A percentile compares a stretch with the other conserved stretches of the same genome.
These are phyloP conservation scores for Prolemur simus DNA, from an alignment of 2,113 vertebrate species.

Conservation along the genomic window DNA sequence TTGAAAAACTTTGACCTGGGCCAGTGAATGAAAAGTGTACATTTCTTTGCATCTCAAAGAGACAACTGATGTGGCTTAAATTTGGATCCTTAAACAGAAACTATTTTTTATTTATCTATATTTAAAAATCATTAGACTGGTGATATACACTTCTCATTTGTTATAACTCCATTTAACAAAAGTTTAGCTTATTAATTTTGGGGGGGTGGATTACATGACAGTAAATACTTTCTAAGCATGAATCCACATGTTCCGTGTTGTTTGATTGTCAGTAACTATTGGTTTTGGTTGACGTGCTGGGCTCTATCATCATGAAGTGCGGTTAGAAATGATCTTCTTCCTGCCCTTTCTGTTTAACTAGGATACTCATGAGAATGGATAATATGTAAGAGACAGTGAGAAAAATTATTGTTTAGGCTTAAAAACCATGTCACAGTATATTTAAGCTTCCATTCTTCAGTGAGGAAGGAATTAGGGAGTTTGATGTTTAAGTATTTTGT, in stretches of 20 bases:
- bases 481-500: background rate
- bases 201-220: background rate
- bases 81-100: constrained; percentile 8
- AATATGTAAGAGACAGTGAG: background rate
- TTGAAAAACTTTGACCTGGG: constrained; percentile 26
- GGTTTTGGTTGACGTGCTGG: background rate
- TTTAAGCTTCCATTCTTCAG: constrained; percentile 2
- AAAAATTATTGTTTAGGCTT: constrained; percentile 19
- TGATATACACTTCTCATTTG: background rate
- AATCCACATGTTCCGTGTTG: background rate
- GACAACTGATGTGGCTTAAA: background rate
- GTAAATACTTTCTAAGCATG: background rate
- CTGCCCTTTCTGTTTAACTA: background rate
- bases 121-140: background rate
- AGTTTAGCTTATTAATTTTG: background rate
- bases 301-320: background rate
- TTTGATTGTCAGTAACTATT: background rate
- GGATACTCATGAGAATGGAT: background rate
- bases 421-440: background rate
- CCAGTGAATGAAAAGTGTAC: constrained; percentile 14
- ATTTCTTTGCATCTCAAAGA: constrained; percentile 44
- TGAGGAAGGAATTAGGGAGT: background rate
- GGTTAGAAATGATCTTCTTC: background rate
- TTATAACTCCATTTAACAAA: background rate
- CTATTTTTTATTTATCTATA: background rate